Evolutionary conservation across 1,140 invertebrate genomes (phyloP).

Genomic region (Aphelenchoides besseyi): DNA sequence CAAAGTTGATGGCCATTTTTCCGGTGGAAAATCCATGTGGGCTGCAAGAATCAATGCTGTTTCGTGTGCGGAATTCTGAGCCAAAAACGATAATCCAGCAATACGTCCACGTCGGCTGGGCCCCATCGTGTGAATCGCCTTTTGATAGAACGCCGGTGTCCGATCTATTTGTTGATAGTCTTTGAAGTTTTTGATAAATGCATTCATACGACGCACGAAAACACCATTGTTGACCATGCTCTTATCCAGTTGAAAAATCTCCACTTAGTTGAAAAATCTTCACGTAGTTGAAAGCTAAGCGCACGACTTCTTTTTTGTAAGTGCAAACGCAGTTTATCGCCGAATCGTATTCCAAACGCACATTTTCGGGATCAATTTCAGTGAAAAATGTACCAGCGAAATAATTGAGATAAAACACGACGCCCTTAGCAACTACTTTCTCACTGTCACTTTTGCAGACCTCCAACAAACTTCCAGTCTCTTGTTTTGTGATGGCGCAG

Average conservation of each 20-base stretch:
- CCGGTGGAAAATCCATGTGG: background rate
- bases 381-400: background rate
- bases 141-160: background rate
- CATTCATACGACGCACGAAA: background rate
- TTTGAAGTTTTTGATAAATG: constrained; percentile 8
- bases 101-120: too few relatives aligned
- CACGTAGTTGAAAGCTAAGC: background rate
- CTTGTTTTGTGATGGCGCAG: background rate
- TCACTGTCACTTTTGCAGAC: background rate
- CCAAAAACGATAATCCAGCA: too few relatives aligned
- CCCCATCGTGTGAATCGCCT: too few relatives aligned
- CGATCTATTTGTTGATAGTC: too few relatives aligned
- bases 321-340: background rate
- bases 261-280: too few relatives aligned
- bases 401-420: background rate
- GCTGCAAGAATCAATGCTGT: background rate
- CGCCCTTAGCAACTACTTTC: background rate
- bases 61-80: background rate
- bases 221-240: background rate
- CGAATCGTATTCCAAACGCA: background rate
- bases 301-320: background rate
- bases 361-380: background rate
- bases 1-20: background rate
- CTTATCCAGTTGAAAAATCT: background rate
- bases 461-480: background rate